Evolutionary conservation across 2,113 vertebrate genomes (phyloP).

Genomic region (Tympanuchus pallidicinctus): DNA sequence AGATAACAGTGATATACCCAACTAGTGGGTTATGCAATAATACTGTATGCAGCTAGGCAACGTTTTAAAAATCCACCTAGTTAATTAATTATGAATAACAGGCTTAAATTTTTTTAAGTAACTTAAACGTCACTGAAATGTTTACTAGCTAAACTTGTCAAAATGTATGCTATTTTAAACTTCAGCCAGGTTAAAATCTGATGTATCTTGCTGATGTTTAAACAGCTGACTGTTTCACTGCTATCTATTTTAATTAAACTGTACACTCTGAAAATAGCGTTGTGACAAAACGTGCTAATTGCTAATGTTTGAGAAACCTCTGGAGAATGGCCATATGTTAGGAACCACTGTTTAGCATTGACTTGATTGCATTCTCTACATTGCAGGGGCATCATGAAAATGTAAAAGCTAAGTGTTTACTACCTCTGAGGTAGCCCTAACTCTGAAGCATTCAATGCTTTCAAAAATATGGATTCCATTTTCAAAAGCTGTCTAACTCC

Average conservation of each 20-base stretch:
- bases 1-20: constrained; percentile 2
- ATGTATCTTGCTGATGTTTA: constrained; percentile 35
- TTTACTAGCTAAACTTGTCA: constrained; percentile 12
- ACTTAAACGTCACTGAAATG: constrained; percentile 19
- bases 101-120: not conserved
- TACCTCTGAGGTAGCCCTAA: not conserved
- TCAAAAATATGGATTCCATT: not conserved
- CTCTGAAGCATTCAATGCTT: not conserved
- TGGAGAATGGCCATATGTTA: constrained; percentile 62
- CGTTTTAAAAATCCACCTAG: not conserved
- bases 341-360: constrained; percentile 20
- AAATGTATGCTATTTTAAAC: not conserved
- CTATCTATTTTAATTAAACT: constrained; percentile 71
- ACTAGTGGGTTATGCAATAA: not conserved
- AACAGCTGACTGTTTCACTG: constrained; percentile 53
- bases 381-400: constrained; percentile 35
- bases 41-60: not conserved
- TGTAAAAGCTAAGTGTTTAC: not conserved
- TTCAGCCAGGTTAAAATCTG: constrained; percentile 28
- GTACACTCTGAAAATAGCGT: constrained; percentile 51
- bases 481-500: not conserved
- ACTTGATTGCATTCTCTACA: not conserved
- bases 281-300: constrained; percentile 72
- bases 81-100: constrained; percentile 17
- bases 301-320: constrained; percentile 51